Percentiles rank a stretch among this genome's conserved stretches.
Evolutionary conservation across 2,797 vertebrate species (phyloP).

Genomic region (Tangara arthus): DNA sequence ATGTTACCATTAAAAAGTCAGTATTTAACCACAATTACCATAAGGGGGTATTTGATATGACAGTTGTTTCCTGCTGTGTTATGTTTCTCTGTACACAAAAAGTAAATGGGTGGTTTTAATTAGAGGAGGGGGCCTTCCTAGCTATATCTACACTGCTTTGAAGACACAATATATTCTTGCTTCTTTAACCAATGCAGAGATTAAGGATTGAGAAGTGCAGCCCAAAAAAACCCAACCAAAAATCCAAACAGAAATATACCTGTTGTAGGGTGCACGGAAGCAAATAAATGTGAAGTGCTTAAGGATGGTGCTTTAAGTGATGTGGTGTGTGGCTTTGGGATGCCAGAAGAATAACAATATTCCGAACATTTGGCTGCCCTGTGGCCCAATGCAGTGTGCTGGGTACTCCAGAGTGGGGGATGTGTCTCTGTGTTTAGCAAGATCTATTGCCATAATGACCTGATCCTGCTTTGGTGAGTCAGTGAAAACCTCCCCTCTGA

Average conservation of each 20-base stretch:
- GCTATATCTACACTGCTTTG: background rate
- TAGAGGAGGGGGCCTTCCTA: background rate
- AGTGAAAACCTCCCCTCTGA: background rate
- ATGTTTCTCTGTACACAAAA: background rate
- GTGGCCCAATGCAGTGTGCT: background rate
- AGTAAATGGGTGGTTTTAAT: constrained; percentile 22
- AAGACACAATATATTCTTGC: background rate
- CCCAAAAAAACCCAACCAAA: background rate
- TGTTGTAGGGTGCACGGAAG: background rate
- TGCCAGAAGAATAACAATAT: background rate
- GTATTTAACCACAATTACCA: constrained; percentile 33
- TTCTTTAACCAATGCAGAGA: background rate
- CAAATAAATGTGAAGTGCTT: background rate
- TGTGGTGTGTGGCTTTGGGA: background rate
- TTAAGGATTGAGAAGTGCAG: background rate
- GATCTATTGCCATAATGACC: background rate
- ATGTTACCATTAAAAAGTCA: constrained; percentile 19
- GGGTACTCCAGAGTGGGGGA: background rate
- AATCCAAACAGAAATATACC: background rate
- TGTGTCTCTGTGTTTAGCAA: background rate
- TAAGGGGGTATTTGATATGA: constrained; percentile 25
- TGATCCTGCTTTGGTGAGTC: background rate
- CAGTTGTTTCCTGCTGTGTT: constrained; percentile 48
- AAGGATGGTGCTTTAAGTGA: background rate
- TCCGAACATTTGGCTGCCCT: background rate